Conservation (phyloP, 2,888 invertebrate genomes). For the Latheticus oryzae region DNA sequence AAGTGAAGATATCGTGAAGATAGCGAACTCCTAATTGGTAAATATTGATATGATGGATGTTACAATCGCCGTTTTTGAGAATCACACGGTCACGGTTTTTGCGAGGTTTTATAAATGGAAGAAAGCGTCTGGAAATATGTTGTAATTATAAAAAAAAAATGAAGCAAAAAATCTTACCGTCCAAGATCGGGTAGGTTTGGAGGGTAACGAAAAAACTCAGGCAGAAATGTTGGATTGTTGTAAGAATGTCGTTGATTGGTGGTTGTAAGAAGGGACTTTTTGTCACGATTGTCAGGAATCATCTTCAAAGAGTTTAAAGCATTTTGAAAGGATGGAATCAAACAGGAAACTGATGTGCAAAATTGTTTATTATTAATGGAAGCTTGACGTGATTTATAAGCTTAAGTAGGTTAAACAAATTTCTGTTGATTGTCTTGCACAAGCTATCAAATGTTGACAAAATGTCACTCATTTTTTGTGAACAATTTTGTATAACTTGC, state of each 20-base stretch:
- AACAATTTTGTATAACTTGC: no score
- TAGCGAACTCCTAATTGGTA: conserved; percentile 81
- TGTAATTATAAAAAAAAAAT: no score
- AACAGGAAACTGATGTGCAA: neutral
- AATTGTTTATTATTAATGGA: conserved; percentile 15
- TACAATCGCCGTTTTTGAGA: conserved; percentile 95
- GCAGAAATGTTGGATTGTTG: conserved; percentile 2
- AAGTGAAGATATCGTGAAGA: conserved; percentile 88
- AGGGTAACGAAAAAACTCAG: conserved; percentile 8
- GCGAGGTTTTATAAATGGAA: conserved; percentile 56
- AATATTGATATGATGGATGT: conserved; percentile 88
- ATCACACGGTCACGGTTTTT: conserved; percentile 85
- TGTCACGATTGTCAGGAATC: conserved; percentile 11
- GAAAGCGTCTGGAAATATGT: conserved; percentile 2
- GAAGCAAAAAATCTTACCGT: neutral
- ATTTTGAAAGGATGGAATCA: no score
- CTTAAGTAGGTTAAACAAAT: conserved; percentile 39
- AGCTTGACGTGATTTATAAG: conserved; percentile 48
- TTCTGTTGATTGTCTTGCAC: neutral
- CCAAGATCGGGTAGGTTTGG: conserved; percentile 10
- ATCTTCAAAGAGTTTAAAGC: no score
- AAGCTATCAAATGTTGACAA: no score
- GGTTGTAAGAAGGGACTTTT: conserved; percentile 11
- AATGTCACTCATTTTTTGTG: no score
- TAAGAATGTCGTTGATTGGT: conserved; percentile 3